phyloP scores from a whole-genome alignment of 2,888 invertebrate species.

The Lapara coniferarum region DNA sequence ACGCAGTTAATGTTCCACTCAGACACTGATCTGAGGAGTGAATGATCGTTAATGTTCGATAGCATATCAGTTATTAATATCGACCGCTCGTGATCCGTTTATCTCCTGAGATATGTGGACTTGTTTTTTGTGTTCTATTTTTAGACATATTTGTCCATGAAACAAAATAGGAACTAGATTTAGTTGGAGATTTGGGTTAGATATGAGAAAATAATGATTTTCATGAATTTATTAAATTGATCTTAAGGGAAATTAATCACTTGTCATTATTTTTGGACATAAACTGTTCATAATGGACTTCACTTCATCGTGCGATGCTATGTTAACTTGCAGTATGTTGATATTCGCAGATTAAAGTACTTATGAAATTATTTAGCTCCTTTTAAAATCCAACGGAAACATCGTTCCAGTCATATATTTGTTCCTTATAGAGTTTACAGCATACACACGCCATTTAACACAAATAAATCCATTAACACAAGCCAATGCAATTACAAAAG shows the following conservation, averaged over 20 bases:
- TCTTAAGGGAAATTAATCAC: too few species aligned
- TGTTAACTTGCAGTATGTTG: too few species aligned
- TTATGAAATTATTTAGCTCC: too few species aligned
- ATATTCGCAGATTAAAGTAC: too few species aligned
- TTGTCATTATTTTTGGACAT: too few species aligned
- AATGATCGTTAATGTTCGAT: slow-evolving; percentile 18
- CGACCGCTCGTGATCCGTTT: slow-evolving; percentile 25
- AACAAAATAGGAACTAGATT: not conserved
- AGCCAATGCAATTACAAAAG: slow-evolving; percentile 11
- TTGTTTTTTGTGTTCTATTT: slow-evolving; percentile 12
- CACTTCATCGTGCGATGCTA: too few species aligned
- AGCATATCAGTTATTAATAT: slow-evolving; percentile 23
- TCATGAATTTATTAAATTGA: too few species aligned
- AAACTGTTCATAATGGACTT: too few species aligned
- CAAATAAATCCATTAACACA: not conserved
- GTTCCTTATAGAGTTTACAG: not conserved
- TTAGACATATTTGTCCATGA: not conserved
- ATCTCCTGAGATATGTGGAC: slow-evolving; percentile 15
- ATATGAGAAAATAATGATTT: too few species aligned
- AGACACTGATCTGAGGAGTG: not conserved
- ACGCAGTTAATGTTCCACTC: slow-evolving; percentile 17
- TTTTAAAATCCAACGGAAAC: too few species aligned
- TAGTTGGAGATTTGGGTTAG: too few species aligned
- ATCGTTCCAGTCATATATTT: not conserved
- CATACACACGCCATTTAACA: not conserved